Evolutionary conservation across 2,888 invertebrate genomes (phyloP).

Genomic region (Catocala fraxini): DNA sequence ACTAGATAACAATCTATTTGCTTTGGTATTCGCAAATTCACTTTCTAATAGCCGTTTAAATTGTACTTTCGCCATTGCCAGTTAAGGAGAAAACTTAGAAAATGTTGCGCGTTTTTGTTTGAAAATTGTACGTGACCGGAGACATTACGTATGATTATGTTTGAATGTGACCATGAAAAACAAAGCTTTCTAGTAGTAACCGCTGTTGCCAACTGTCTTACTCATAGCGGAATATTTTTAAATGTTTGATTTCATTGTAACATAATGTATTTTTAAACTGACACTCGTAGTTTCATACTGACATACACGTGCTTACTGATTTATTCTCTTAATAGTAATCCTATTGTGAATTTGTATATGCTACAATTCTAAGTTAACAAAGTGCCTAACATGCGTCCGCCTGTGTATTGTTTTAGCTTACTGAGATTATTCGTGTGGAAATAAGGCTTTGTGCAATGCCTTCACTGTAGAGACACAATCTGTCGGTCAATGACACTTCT

Average conservation of each 20-base stretch:
- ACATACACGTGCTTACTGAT: no score
- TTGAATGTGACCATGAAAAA: conserved; percentile 41
- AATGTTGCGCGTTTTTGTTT: conserved; percentile 56
- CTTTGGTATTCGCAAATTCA: conserved; percentile 46
- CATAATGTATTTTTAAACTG: background rate
- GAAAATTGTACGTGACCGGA: conserved; percentile 52
- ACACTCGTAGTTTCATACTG: background rate
- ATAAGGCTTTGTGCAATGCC: conserved; percentile 1
- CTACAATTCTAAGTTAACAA: background rate
- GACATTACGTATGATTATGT: conserved; percentile 56
- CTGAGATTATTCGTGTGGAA: conserved; percentile 1
- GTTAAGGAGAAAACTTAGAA: conserved; percentile 65
- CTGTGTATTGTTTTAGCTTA: conserved; percentile 4
- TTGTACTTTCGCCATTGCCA: conserved; percentile 67
- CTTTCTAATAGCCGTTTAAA: conserved; percentile 67
- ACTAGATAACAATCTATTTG: conserved; percentile 31
- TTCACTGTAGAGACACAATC: conserved; percentile 2
- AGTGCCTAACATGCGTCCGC: background rate
- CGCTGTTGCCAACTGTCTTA: conserved; percentile 7
- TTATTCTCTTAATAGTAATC: no score
- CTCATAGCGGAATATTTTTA: conserved; percentile 6
- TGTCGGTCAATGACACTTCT: conserved; percentile 9
- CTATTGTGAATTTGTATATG: no score
- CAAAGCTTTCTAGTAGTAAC: conserved; percentile 40
- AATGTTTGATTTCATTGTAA: conserved; percentile 1